Evolutionary conservation across 2,797 vertebrate species (phyloP), one percentile per base, ranked within the genome.

Genomic region (Crocodylus rhombifer): DNA sequence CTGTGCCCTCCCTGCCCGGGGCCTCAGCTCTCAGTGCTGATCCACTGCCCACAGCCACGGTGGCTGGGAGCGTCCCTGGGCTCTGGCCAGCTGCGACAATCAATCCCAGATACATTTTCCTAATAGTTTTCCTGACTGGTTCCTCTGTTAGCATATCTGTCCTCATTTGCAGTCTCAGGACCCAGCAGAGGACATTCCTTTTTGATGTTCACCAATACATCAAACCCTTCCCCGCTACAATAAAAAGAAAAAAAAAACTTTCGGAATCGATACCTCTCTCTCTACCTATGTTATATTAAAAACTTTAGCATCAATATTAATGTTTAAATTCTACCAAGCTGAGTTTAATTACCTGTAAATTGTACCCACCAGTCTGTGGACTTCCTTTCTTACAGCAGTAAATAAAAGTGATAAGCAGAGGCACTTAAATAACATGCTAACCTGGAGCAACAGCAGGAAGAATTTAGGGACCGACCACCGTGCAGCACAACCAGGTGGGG

Each of bases 331-430:
- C 94, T 88, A 83, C 89, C 64, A 58, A 96, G 93, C 89, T 74
- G 90, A 93, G 84, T 95, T 97, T 95, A 97, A 96, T 97, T 90
- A 97, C 94, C 94, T 89, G 92, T 97, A 96, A 95, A 93, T 91
- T 71, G 82, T 87, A 88, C 83, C 83, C 65, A 87, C 61, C 90
- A 88, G 91, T 85, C 75, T 0, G 13, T n/a, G 20, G 61, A 69
- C 95, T 58, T 82, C 61, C 76, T 87, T 86, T 67, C 78, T 62
- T 0, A 0, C 33, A 0, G 23, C 77, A 60, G 90, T 88, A 84
- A 91, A 92, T 84, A 89, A 64, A 79, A 20, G 58, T 5, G 6
- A 75, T 1, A n/a, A 82, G 30, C 3, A 17, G 57, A 28, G 61
- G 16, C 2, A 12, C 25, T 33, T 42, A 13, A 14, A 33, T 4